Base-by-base conservation (phyloP, 2,888 invertebrate species). In the Drosophila anceps region DNA sequence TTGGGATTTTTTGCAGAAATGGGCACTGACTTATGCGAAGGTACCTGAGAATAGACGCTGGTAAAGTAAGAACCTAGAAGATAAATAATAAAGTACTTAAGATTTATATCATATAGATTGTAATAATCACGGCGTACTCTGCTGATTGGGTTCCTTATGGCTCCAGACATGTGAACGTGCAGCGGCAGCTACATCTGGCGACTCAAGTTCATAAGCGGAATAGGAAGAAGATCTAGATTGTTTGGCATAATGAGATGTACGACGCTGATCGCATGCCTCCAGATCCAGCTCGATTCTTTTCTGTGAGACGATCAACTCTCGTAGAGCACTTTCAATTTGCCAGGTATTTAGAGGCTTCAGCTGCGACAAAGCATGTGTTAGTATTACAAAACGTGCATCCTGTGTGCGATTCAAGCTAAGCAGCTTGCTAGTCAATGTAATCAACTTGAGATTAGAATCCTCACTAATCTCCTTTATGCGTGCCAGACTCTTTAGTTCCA, bases 281-380 rank as follows among this genome's bases (percentile, higher is more conserved):
- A 88, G 37, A 33, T 86, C 84, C 9, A 78, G 10, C n/a, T 84
- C 89, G 12, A 84, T 83, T 33, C 86, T 78, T 43, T 88, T 84
- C 27, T 84, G 84, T 2, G 89, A 84, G 13, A 83, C 64, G 7
- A 88, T 86, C 12, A 84, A 51, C 27, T 84, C 89, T 2, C 78
- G 78, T 7, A 84, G 46, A 4, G 69, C 81, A n/a, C 54, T 64
- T 20, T 88, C 84, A n/a, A 84, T 72, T 10, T 81, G 68, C 78
- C 84, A 83, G 1, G 73, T 58, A n/a, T 69, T 76, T 6, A 72
- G n/a, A 0, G 84, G 84, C 27, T 76, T 70, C 41, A 83, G 55
- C 13, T 83, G 57, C 2, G 43, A 64, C 0, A 88, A 57, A 0
- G 69, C 73, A 7, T 53, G 29, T 6, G 55, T 50, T 29, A 84